These are phyloP conservation scores for Diaprepes abbreviatus DNA, from an alignment of 2,888 invertebrate species.

Conservation along the genomic window DNA sequence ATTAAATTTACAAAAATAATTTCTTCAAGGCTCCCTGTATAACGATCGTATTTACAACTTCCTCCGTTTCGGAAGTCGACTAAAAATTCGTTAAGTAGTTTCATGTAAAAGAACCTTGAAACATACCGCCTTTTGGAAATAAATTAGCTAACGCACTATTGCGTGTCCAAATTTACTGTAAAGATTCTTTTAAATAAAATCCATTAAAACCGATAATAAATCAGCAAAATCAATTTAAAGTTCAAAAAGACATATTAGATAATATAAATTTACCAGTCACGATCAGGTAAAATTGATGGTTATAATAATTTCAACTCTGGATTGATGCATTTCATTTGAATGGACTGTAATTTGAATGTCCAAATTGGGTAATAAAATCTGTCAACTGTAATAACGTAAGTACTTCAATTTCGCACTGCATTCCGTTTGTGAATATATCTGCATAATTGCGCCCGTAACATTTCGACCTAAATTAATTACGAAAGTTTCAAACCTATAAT, in stretches of 20 bases:
- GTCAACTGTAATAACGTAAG: slow-evolving; percentile 12
- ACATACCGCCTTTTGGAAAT: no score
- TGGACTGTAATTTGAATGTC: slow-evolving; percentile 12
- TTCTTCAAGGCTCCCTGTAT: no score
- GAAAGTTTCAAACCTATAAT: not conserved
- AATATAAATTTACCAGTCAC: not conserved
- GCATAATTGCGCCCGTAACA: not conserved
- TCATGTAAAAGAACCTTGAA: no score
- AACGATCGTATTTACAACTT: no score
- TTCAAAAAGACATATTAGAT: not conserved
- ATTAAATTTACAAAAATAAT: no score
- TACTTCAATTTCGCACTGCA: slow-evolving; percentile 4
- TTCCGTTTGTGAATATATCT: slow-evolving; percentile 5
- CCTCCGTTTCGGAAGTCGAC: no score
- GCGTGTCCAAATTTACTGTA: no score
- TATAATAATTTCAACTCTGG: not conserved
- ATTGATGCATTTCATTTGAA: slow-evolving; percentile 10
- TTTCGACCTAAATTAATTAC: not conserved
- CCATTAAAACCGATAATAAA: no score
- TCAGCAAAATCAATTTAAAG: no score
- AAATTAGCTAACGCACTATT: no score
- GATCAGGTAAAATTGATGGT: not conserved
- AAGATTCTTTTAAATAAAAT: no score
- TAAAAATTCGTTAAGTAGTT: no score
- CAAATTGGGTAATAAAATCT: slow-evolving; percentile 20